phyloP scores from a whole-genome alignment of 2,113 vertebrate genomes.

The Pollachius pollachius region DNA sequence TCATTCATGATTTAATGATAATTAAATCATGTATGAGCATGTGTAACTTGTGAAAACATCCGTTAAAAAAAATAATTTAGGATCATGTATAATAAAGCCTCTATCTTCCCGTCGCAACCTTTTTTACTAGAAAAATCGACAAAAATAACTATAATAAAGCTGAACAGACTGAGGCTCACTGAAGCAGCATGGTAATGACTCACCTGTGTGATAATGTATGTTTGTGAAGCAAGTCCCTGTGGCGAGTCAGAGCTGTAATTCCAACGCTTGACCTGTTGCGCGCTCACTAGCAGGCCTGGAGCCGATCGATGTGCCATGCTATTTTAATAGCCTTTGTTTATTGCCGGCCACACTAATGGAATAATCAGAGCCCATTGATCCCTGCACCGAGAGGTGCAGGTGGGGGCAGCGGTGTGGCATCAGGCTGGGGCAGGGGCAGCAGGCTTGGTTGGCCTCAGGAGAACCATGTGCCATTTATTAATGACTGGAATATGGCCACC shows the following conservation, averaged over 20 bases:
- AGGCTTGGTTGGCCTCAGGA: conserved; percentile 30
- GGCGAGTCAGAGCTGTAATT: conserved; percentile 1
- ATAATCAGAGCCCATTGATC: conserved; percentile 62
- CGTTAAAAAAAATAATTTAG: too few relatives aligned
- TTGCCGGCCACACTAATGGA: conserved; percentile 44
- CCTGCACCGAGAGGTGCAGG: not conserved
- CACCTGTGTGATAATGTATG: too few relatives aligned
- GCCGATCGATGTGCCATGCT: conserved; percentile 35
- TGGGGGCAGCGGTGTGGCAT: conserved; percentile 13
- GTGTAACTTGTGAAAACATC: too few relatives aligned
- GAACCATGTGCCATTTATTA: conserved; percentile 38
- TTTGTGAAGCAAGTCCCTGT: too few relatives aligned
- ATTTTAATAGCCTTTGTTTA: conserved; percentile 59
- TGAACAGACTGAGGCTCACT: too few relatives aligned
- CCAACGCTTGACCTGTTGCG: conserved; percentile 30
- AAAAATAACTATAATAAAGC: too few relatives aligned
- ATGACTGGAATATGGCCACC: conserved; percentile 32
- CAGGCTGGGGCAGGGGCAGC: conserved; percentile 10
- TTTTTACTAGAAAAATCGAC: too few relatives aligned
- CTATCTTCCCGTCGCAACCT: too few relatives aligned
- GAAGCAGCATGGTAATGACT: too few relatives aligned
- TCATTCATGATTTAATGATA: too few relatives aligned
- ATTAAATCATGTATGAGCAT: too few relatives aligned
- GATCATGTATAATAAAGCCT: too few relatives aligned
- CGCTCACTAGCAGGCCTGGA: not conserved